Percentiles rank a stretch among this genome's conserved stretches.
Evolutionary conservation across 37 sponge, comb jelly and placozoan genomes (phyloP).

Genomic region (Corticium candelabrum): DNA sequence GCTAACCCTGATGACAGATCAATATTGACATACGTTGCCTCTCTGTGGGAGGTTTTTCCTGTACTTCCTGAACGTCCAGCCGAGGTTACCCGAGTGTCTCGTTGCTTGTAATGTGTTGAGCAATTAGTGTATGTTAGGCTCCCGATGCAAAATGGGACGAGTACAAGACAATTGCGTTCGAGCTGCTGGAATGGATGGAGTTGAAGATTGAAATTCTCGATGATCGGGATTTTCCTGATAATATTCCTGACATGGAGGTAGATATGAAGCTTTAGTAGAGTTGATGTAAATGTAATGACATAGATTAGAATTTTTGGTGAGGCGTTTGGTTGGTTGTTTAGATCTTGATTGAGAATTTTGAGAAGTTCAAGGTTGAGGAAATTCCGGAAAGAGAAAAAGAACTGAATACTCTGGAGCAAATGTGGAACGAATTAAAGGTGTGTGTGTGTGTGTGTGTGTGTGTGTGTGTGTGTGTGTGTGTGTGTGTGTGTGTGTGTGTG

Average conservation of each 20-base stretch:
- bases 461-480: slow-evolving; percentile 27
- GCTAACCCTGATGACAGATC: slow-evolving; percentile 73
- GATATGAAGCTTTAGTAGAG: no score
- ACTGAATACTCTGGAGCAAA: slow-evolving; percentile 24
- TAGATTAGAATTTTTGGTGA: no score
- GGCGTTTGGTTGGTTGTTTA: no score
- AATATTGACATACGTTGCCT: slow-evolving; percentile 74
- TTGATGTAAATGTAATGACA: no score
- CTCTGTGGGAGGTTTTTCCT: no score
- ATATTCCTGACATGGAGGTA: slow-evolving; percentile 27
- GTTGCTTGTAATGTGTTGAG: background rate
- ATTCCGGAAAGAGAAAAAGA: slow-evolving; percentile 13
- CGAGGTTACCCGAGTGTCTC: background rate
- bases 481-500: no score
- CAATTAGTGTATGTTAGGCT: slow-evolving; percentile 6
- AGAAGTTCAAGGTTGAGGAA: slow-evolving; percentile 32
- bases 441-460: slow-evolving; percentile 10
- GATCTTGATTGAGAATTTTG: slow-evolving; percentile 8
- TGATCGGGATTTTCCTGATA: slow-evolving; percentile 30
- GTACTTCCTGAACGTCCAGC: no score
- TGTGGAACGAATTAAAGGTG: slow-evolving; percentile 38
- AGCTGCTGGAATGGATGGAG: slow-evolving; percentile 27
- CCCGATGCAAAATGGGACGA: slow-evolving; percentile 31
- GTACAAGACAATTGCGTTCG: slow-evolving; percentile 25
- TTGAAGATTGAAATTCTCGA: slow-evolving; percentile 21